Conservation (phyloP, 2,113 vertebrate species). For the Myotis yumanensis region DNA sequence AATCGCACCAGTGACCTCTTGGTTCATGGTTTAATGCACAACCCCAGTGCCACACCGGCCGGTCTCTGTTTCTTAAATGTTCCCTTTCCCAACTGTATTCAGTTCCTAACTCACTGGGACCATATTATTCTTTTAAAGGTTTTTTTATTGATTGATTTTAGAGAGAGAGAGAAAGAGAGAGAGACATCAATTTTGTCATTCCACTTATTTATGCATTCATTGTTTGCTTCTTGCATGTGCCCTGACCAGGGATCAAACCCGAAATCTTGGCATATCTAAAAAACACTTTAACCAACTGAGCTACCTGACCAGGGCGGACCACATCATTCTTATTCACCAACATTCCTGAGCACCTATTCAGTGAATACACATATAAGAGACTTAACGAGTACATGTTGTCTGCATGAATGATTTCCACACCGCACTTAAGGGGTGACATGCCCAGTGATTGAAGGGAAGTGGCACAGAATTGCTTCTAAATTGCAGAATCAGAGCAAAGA, state of each 20-base stretch:
- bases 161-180: no score
- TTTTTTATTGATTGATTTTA: not conserved
- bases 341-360: not conserved
- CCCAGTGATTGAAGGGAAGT: conserved; percentile 31
- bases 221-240: not conserved
- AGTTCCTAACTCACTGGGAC: not conserved
- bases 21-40: not conserved
- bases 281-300: not conserved
- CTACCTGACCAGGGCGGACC: not conserved
- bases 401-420: not conserved
- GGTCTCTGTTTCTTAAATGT: not conserved
- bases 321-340: not conserved
- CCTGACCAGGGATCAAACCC: not conserved
- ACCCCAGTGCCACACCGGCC: not conserved
- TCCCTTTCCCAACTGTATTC: not conserved
- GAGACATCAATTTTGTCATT: not conserved
- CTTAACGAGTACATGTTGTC: not conserved
- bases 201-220: not conserved
- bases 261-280: not conserved
- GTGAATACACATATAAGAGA: not conserved
- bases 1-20: not conserved
- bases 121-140: not conserved
- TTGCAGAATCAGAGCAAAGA: conserved; percentile 58
- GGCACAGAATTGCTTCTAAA: conserved; percentile 69
- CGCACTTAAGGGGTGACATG: not conserved